Percentiles rank a stretch among this genome's conserved stretches.
phyloP scores from a whole-genome alignment of 2,888 invertebrate species.

The Brachyptera risi region DNA sequence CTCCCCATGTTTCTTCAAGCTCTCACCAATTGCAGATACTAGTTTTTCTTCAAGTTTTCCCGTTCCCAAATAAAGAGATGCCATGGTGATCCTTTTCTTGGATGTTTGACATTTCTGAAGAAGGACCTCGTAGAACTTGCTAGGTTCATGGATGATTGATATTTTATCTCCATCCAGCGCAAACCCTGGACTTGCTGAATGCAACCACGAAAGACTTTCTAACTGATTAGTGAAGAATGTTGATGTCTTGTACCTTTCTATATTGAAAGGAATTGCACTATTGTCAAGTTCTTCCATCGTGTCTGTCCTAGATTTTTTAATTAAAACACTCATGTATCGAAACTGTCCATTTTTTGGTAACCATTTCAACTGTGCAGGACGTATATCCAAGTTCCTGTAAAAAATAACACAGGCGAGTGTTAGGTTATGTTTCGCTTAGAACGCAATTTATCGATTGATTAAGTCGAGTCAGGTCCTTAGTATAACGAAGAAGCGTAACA shows the following conservation, averaged over 20 bases:
- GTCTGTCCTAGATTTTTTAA: background rate
- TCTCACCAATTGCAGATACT: conserved; percentile 60
- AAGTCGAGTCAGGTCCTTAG: too few relatives aligned
- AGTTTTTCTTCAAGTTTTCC: conserved; percentile 76
- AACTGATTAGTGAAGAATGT: conserved; percentile 9
- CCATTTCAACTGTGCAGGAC: background rate
- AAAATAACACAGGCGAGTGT: background rate
- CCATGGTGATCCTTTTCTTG: conserved; percentile 69
- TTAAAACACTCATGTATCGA: background rate
- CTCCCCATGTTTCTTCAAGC: conserved; percentile 52
- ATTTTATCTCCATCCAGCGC: conserved; percentile 50
- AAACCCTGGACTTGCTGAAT: conserved; percentile 44
- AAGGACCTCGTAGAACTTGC: conserved; percentile 70
- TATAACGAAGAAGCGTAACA: too few relatives aligned
- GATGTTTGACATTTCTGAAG: conserved; percentile 63
- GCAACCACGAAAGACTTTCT: conserved; percentile 30
- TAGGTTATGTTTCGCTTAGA: background rate
- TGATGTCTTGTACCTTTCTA: background rate
- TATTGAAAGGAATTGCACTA: background rate
- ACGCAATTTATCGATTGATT: too few relatives aligned
- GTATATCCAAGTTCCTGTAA: background rate
- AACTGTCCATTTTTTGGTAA: background rate
- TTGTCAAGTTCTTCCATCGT: background rate
- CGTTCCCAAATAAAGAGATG: conserved; percentile 91
- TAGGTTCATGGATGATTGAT: conserved; percentile 69